Conservation (phyloP, 2,888 invertebrate genomes). For the Fissipunctia ypsillon region DNA sequence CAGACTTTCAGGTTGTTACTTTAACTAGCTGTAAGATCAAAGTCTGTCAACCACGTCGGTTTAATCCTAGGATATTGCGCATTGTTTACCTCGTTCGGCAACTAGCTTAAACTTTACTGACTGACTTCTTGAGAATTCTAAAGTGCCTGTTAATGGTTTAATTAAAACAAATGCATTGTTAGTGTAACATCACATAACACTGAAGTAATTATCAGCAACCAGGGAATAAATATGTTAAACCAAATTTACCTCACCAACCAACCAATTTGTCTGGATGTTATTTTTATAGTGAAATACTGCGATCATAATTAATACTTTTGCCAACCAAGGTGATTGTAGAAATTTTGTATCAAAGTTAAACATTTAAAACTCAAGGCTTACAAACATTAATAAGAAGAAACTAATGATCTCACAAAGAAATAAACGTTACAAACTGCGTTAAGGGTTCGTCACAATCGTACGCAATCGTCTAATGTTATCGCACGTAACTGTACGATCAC, state of each 20-base stretch:
- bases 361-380: not conserved
- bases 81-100: not conserved
- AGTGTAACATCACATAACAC: not conserved
- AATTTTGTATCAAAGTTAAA: not conserved
- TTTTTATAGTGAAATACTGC: not conserved
- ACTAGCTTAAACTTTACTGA: slow-evolving; percentile 10
- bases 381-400: not conserved
- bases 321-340: not conserved
- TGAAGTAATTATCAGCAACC: not conserved
- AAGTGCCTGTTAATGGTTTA: not conserved
- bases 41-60: not conserved
- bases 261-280: not conserved
- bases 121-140: not conserved
- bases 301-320: not conserved
- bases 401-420: not conserved
- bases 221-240: not conserved
- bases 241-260: not conserved
- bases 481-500: not conserved
- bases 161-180: not conserved
- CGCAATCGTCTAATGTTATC: not conserved
- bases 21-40: not conserved
- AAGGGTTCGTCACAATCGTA: not conserved
- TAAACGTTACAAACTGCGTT: not conserved
- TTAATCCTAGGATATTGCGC: not conserved
- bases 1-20: not conserved